Conservation (phyloP, 2,113 vertebrate genomes). For the Nesogale talazaci region DNA sequence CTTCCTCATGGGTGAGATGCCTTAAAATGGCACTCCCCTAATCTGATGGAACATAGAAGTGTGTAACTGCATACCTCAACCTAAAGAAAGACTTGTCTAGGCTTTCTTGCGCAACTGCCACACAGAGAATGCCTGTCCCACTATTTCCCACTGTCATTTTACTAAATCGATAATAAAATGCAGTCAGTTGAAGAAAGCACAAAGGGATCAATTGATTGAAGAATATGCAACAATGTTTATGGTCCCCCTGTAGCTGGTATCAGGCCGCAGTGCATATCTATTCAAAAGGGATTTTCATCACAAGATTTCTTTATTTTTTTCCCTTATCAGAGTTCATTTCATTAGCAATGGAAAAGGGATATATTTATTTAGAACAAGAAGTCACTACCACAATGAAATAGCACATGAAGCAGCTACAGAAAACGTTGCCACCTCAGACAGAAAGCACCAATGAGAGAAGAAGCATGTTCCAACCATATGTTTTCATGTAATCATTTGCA, state of each 20-base stretch:
- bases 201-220: slow-evolving; percentile 28
- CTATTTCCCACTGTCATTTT: not conserved
- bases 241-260: not conserved
- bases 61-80: slow-evolving; percentile 18
- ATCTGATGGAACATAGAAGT: not conserved
- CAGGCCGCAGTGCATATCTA: not conserved
- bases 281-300: slow-evolving; percentile 45
- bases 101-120: not conserved
- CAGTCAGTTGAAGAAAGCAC: slow-evolving; percentile 46
- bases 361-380: slow-evolving; percentile 76
- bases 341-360: slow-evolving; percentile 77
- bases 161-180: slow-evolving; percentile 25
- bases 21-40: not conserved
- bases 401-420: slow-evolving; percentile 70
- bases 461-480: slow-evolving; percentile 82
- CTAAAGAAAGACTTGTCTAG: not conserved
- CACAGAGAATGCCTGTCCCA: slow-evolving; percentile 22
- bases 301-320: not conserved
- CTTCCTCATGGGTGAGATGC: not conserved
- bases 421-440: slow-evolving; percentile 75
- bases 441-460: slow-evolving; percentile 75
- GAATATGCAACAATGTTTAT: slow-evolving; percentile 28
- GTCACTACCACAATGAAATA: slow-evolving; percentile 68
- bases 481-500: slow-evolving; percentile 84
- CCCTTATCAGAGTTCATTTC: slow-evolving; percentile 49